phyloP scores from a whole-genome alignment of 2,797 vertebrate species.

The Chelidonichthys spinosus region DNA sequence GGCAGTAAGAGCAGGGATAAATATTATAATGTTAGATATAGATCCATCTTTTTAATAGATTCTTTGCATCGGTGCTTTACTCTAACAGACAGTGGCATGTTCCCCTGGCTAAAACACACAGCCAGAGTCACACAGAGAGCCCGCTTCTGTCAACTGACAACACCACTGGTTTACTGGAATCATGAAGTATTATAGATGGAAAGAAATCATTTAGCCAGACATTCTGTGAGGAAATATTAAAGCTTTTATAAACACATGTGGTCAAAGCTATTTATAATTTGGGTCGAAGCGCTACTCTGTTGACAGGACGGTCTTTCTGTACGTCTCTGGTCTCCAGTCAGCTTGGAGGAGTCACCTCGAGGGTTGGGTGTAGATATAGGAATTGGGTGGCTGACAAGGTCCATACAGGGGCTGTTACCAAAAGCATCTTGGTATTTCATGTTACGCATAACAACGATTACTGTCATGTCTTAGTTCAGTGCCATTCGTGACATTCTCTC shows the following conservation, averaged over 20 bases:
- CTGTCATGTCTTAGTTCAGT: slow-evolving; percentile 26
- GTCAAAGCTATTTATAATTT: slow-evolving; percentile 27
- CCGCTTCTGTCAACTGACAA: slow-evolving; percentile 49
- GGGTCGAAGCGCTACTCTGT: slow-evolving; percentile 32
- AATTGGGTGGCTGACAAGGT: slow-evolving; percentile 66
- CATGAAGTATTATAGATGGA: slow-evolving; percentile 23
- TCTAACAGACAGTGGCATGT: slow-evolving; percentile 80
- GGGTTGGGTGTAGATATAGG: slow-evolving; percentile 52
- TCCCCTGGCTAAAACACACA: slow-evolving; percentile 70
- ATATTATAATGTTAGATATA: slow-evolving; percentile 92
- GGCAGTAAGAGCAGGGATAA: slow-evolving; percentile 98
- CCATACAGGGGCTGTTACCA: slow-evolving; percentile 56
- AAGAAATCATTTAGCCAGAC: slow-evolving; percentile 29
- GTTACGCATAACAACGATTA: slow-evolving; percentile 19
- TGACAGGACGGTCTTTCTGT: slow-evolving; percentile 55
- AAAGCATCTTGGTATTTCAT: slow-evolving; percentile 64
- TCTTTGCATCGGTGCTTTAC: slow-evolving; percentile 88
- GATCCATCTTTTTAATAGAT: slow-evolving; percentile 87
- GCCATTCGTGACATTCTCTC: slow-evolving; percentile 28
- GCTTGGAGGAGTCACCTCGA: slow-evolving; percentile 59
- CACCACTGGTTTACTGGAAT: slow-evolving; percentile 40
- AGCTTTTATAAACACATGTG: slow-evolving; percentile 57
- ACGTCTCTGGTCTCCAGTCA: slow-evolving; percentile 73
- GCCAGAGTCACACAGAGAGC: slow-evolving; percentile 65
- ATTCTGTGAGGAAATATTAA: slow-evolving; percentile 56